Percentiles rank a stretch among this genome's conserved stretches.
Conservation (phyloP, 2,888 invertebrate genomes). For the Drosophila meridiana region DNA sequence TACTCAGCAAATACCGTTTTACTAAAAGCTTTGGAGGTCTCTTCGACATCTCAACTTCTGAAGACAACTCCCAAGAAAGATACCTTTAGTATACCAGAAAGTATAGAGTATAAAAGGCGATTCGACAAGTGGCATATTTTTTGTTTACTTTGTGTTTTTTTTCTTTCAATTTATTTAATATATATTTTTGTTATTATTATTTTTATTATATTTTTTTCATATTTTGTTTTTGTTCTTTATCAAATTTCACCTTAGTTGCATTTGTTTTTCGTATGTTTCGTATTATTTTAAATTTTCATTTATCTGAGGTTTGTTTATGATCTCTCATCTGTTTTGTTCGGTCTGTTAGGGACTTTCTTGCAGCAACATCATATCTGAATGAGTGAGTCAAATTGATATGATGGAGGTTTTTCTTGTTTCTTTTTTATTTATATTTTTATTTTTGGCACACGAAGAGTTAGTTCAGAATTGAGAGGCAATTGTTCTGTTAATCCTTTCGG, state of each 20-base stretch:
- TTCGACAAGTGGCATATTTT: background rate
- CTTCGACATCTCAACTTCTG: background rate
- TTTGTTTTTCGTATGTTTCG: conserved; percentile 38
- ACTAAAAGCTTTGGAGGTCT: background rate
- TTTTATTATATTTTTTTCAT: background rate
- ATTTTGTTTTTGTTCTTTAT: conserved; percentile 25
- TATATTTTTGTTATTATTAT: conserved; percentile 4
- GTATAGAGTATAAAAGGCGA: background rate
- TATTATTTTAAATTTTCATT: conserved; percentile 7
- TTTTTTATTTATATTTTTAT: background rate
- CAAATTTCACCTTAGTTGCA: conserved; percentile 75
- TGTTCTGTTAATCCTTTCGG: conserved; percentile 22
- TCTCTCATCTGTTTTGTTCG: conserved; percentile 20
- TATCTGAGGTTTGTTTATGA: conserved; percentile 15
- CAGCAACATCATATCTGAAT: conserved; percentile 67
- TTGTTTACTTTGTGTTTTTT: conserved; percentile 15
- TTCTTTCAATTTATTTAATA: conserved; percentile 9
- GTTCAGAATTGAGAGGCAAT: conserved; percentile 40
- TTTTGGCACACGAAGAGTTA: conserved; percentile 65
- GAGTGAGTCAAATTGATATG: conserved; percentile 71
- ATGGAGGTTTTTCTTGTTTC: conserved; percentile 18
- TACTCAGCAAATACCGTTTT: background rate
- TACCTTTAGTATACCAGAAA: background rate
- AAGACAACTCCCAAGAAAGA: too few species aligned
- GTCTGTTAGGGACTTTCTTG: background rate